Evolutionary conservation across 2,797 vertebrate genomes (phyloP), one percentile per base, ranked within the genome.

Genomic region (Sphaeramia orbicularis): DNA sequence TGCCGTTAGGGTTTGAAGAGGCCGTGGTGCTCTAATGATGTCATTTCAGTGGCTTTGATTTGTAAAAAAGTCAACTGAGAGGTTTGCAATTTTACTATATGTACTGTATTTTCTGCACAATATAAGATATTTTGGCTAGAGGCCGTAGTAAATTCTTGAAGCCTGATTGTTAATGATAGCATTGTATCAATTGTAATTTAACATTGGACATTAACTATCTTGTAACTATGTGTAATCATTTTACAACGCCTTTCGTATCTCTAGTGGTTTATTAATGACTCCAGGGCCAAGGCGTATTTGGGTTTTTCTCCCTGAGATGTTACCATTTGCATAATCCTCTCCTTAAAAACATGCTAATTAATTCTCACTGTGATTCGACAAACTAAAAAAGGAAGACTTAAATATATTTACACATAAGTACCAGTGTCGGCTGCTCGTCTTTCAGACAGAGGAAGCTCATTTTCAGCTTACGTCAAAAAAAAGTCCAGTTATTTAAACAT

Each of bases 201-300:
- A n/a, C n/a, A n/a, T n/a, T n/a, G n/a, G n/a, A n/a, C n/a, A n/a
- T n/a, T n/a, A n/a, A n/a, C n/a, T n/a, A n/a, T n/a, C n/a, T n/a
- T n/a, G n/a, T n/a, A n/a, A n/a, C n/a, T n/a, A n/a, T n/a, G n/a
- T n/a, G n/a, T n/a, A n/a, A n/a, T n/a, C n/a, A n/a, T n/a, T n/a
- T n/a, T 62, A 52, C 49, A 47, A 64, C 58, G 50, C 42, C 4
- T 65, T 72, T 51, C 81, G 40, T 68, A 30, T n/a, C n/a, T n/a
- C n/a, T n/a, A n/a, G 71, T 16, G 65, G 59, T 76, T 76, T 74
- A 53, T 56, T 78, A 72, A 83, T 71, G 65, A 74, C 78, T 78
- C 73, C 32, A 49, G 65, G 73, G 70, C 71, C 49, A 13, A 42
- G 44, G 14, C 64, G 53, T 48, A 45, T 52, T 51, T 51, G 45